A percentile compares a stretch with the other conserved stretches of the same genome.
Conservation (phyloP, 2,113 vertebrate genomes). For the Atractosteus spatula region DNA sequence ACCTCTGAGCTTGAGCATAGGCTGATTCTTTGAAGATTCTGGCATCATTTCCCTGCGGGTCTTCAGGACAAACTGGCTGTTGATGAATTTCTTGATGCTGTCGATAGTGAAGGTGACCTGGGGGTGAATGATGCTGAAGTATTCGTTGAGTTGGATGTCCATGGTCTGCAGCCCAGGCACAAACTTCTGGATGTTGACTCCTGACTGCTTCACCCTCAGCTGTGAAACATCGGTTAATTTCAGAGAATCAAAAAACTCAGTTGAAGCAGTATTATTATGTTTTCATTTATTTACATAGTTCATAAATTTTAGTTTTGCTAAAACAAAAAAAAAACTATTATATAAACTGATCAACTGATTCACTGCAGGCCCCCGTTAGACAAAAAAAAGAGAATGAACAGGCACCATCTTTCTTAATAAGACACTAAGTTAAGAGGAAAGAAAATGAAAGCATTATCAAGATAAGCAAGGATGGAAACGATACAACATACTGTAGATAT, state of each 20-base stretch:
- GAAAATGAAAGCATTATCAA: too few relatives aligned
- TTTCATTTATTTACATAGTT: background rate
- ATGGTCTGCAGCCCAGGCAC: conserved; percentile 54
- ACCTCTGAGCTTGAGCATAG: conserved; percentile 62
- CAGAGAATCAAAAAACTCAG: background rate
- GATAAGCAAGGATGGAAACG: too few relatives aligned
- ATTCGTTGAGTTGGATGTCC: conserved; percentile 51
- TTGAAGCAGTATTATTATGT: conserved; percentile 12
- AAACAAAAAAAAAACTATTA: too few relatives aligned
- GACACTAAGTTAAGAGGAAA: too few relatives aligned
- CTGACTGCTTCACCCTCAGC: conserved; percentile 66
- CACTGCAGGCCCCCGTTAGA: too few relatives aligned
- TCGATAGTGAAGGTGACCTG: conserved; percentile 65
- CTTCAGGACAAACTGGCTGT: conserved; percentile 73
- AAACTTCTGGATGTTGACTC: conserved; percentile 73
- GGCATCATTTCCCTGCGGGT: conserved; percentile 50
- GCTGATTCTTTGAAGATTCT: conserved; percentile 39
- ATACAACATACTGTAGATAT: too few relatives aligned
- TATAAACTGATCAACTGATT: too few relatives aligned
- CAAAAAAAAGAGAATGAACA: too few relatives aligned
- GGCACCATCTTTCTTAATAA: too few relatives aligned
- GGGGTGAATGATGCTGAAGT: conserved; percentile 67
- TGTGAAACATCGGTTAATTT: conserved; percentile 22
- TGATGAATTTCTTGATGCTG: conserved; percentile 72
- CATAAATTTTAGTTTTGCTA: too few relatives aligned